phyloP scores from a whole-genome alignment of 1,140 invertebrate genomes.

The Belonocnema kinseyi region DNA sequence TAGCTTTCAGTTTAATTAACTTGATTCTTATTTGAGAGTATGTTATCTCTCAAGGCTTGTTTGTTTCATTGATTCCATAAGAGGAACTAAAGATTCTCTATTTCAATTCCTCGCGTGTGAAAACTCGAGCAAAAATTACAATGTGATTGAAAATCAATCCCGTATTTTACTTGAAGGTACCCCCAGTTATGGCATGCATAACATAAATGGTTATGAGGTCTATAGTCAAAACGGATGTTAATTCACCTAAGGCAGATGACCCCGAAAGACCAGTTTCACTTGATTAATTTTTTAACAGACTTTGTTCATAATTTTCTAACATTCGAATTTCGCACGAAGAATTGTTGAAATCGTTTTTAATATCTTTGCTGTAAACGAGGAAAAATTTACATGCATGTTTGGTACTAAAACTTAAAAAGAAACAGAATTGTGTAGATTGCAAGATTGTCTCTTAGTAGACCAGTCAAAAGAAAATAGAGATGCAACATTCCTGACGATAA shows the following conservation, averaged over 20 bases:
- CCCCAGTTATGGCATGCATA: constrained; percentile 37
- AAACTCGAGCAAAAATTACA: constrained; percentile 23
- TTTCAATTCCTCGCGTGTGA: constrained; percentile 31
- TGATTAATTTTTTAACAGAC: constrained; percentile 31
- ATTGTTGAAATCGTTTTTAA: constrained; percentile 24
- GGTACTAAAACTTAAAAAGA: constrained; percentile 38
- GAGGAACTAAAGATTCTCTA: neutral
- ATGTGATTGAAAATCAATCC: constrained; percentile 40
- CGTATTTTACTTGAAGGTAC: constrained; percentile 33
- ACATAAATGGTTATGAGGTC: constrained; percentile 39
- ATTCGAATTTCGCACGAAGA: constrained; percentile 37
- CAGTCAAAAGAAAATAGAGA: constrained; percentile 40
- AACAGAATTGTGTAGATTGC: constrained; percentile 42
- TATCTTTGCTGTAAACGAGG: constrained; percentile 16
- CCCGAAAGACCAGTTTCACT: constrained; percentile 35
- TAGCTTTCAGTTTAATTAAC: constrained; percentile 40
- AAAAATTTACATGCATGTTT: constrained; percentile 45
- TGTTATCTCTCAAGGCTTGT: constrained; percentile 32
- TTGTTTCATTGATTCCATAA: constrained; percentile 35
- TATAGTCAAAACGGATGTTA: constrained; percentile 31
- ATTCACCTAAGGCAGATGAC: constrained; percentile 32
- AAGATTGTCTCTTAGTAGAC: constrained; percentile 41
- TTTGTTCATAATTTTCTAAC: constrained; percentile 32
- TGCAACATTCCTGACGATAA: neutral
- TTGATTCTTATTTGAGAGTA: constrained; percentile 34